Evolutionary conservation across 1,140 invertebrate genomes (phyloP).

Genomic region (Periplaneta americana): DNA sequence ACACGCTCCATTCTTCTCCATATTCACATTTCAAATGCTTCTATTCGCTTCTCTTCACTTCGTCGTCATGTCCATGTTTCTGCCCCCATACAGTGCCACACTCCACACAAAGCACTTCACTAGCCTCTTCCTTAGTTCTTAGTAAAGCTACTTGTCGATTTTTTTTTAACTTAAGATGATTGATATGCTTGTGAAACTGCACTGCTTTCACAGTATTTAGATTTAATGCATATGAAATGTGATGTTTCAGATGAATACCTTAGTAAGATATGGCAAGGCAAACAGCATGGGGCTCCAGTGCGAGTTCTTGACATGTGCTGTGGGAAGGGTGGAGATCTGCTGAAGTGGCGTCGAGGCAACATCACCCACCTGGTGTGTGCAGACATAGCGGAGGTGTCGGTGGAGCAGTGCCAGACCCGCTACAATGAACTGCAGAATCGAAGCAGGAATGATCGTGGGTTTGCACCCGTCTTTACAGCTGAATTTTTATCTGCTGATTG

Average conservation of each 20-base stretch:
- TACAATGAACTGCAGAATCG: conserved; percentile 51
- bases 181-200: too few species aligned
- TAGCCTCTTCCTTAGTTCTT: too few species aligned
- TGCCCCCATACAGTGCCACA: too few species aligned
- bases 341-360: conserved; percentile 87
- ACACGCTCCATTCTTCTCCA: too few species aligned
- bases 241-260: conserved; percentile 31
- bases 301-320: conserved; percentile 56
- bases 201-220: too few species aligned
- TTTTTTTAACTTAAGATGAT: too few species aligned
- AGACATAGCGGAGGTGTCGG: conserved; percentile 89
- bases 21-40: too few species aligned
- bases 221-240: too few species aligned
- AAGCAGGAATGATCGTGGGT: conserved; percentile 1
- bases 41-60: too few species aligned
- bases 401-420: conserved; percentile 76
- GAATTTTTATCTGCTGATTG: conserved; percentile 91
- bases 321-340: conserved; percentile 95
- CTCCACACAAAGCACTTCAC: too few species aligned
- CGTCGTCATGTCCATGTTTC: too few species aligned
- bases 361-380: conserved; percentile 87
- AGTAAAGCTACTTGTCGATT: too few species aligned
- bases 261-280: conserved; percentile 29
- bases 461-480: conserved; percentile 59
- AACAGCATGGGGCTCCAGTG: conserved; percentile 24